Evolutionary conservation across 2,113 vertebrate species (phyloP).

Genomic region (Laticauda colubrina): DNA sequence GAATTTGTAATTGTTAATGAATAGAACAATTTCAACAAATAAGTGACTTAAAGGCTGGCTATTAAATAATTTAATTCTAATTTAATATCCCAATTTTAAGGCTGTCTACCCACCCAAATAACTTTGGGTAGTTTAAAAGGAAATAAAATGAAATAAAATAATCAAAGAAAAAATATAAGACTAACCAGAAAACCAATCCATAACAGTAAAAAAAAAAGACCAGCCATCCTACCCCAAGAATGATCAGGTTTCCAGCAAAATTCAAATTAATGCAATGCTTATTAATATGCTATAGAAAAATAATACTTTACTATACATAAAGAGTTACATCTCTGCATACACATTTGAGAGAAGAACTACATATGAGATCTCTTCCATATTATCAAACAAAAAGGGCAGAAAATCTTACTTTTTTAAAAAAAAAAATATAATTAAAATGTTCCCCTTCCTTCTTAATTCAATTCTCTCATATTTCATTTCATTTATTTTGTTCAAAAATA

Average conservation of each 20-base stretch:
- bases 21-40: background rate
- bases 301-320: background rate
- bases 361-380: background rate
- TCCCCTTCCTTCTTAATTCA: too few relatives aligned
- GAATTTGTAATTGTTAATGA: background rate
- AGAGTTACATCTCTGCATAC: background rate
- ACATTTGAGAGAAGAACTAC: background rate
- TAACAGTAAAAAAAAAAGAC: background rate
- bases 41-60: background rate
- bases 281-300: background rate
- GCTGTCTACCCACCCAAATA: background rate
- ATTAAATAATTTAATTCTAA: background rate
- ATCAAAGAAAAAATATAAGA: background rate
- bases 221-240: background rate
- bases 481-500: too few relatives aligned
- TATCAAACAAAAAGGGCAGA: background rate
- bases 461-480: too few relatives aligned
- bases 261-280: background rate
- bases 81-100: background rate
- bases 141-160: background rate
- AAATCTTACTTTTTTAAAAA: constrained; percentile 78
- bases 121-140: background rate
- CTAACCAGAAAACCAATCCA: background rate
- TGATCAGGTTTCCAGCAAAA: background rate
- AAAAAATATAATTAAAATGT: too few relatives aligned